Evolutionary conservation across 2,888 invertebrate genomes (phyloP).

Genomic region (Lissonota sp.): DNA sequence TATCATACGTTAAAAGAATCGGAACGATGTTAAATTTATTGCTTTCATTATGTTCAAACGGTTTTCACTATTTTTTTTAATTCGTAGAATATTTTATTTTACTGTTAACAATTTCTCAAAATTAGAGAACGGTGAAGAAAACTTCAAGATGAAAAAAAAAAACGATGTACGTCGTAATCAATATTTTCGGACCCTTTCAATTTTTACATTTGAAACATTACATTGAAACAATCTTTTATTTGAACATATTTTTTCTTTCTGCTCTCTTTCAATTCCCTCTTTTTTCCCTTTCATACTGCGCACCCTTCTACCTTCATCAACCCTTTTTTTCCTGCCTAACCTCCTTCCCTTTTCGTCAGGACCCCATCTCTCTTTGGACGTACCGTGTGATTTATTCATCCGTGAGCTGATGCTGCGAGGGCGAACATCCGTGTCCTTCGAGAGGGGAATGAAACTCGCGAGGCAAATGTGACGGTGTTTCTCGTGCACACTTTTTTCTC

Average conservation of each 20-base stretch:
- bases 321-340: slow-evolving; percentile 16
- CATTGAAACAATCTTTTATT: background rate
- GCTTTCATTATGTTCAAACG: no score
- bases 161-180: no score
- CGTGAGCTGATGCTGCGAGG: slow-evolving; percentile 36
- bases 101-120: no score
- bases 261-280: background rate
- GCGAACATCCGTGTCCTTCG: slow-evolving; percentile 7
- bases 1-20: no score
- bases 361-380: slow-evolving; percentile 35
- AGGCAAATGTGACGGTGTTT: slow-evolving; percentile 29
- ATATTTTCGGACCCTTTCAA: no score
- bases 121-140: no score
- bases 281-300: slow-evolving; percentile 43
- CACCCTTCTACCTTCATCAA: slow-evolving; percentile 36
- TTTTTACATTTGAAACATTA: no score
- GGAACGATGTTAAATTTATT: no score
- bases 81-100: no score
- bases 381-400: slow-evolving; percentile 49
- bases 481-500: slow-evolving; percentile 16
- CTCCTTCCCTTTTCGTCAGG: slow-evolving; percentile 28
- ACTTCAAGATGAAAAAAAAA: no score
- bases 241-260: background rate
- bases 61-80: no score
- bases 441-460: slow-evolving; percentile 18